phyloP scores from a whole-genome alignment of 2,113 vertebrate genomes.

The Pterocles burchelli region DNA sequence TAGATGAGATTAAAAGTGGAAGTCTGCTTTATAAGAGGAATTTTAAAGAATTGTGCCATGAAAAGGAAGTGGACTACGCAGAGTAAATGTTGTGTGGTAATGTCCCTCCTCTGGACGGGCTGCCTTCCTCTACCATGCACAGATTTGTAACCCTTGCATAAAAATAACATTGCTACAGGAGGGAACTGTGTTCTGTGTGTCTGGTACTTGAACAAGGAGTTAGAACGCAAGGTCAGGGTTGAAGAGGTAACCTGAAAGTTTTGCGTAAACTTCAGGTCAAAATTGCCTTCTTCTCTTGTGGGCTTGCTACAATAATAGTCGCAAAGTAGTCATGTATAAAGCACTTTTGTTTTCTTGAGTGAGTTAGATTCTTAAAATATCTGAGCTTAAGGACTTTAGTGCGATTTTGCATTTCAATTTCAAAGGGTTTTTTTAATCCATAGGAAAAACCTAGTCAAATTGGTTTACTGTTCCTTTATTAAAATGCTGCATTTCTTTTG shows the following conservation, averaged over 20 bases:
- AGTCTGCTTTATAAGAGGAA: not conserved
- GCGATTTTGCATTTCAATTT: not conserved
- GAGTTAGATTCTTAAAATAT: not conserved
- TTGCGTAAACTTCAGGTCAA: not conserved
- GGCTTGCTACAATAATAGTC: not conserved
- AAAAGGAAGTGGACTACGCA: not conserved
- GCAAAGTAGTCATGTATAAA: not conserved
- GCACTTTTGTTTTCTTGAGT: not conserved
- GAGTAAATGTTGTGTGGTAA: not conserved
- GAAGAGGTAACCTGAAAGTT: not conserved
- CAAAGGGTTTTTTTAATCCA: not conserved
- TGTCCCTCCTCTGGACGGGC: not conserved
- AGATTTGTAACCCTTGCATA: not conserved
- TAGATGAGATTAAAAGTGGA: not conserved
- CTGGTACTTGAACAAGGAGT: not conserved
- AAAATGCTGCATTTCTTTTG: not conserved
- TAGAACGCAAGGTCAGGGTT: not conserved
- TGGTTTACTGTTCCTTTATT: not conserved
- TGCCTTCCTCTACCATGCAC: not conserved
- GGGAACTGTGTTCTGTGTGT: not conserved
- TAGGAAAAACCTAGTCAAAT: not conserved
- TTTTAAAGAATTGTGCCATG: not conserved
- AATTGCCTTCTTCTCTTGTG: not conserved
- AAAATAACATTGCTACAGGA: not conserved
- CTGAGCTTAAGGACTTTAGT: not conserved